phyloP scores from a whole-genome alignment of 2,113 vertebrate species.

The Andinoacara biseriatus region DNA sequence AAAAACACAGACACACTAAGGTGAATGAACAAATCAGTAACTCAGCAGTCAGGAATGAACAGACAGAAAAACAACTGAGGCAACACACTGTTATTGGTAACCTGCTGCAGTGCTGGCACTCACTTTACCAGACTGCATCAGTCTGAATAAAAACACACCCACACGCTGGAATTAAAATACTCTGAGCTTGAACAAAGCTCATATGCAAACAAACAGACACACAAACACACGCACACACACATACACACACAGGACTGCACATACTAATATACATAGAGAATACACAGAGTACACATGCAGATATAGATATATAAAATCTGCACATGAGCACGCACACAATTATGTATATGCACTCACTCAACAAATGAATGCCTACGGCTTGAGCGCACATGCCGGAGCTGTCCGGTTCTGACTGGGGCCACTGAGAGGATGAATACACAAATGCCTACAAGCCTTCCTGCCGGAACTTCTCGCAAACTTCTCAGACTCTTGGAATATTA shows the following conservation, averaged over 20 bases:
- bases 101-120: conserved; percentile 69
- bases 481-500: conserved; percentile 27
- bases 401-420: conserved; percentile 49
- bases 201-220: conserved; percentile 45
- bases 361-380: conserved; percentile 60
- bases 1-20: conserved; percentile 66
- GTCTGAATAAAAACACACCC: conserved; percentile 60
- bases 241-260: background rate
- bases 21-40: conserved; percentile 54
- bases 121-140: conserved; percentile 66
- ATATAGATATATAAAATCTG: conserved; percentile 10
- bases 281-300: conserved; percentile 32
- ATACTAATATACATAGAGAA: conserved; percentile 4
- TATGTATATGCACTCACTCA: conserved; percentile 16
- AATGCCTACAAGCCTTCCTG: conserved; percentile 58
- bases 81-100: conserved; percentile 57
- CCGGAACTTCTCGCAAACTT: conserved; percentile 35
- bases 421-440: conserved; percentile 43
- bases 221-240: conserved; percentile 16
- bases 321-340: conserved; percentile 29
- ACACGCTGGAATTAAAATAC: conserved; percentile 58
- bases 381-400: conserved; percentile 51
- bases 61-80: conserved; percentile 35
- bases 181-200: conserved; percentile 57
- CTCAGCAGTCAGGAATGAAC: conserved; percentile 50